Conservation (phyloP, 2,113 vertebrate species). For the Symphodus melops region DNA sequence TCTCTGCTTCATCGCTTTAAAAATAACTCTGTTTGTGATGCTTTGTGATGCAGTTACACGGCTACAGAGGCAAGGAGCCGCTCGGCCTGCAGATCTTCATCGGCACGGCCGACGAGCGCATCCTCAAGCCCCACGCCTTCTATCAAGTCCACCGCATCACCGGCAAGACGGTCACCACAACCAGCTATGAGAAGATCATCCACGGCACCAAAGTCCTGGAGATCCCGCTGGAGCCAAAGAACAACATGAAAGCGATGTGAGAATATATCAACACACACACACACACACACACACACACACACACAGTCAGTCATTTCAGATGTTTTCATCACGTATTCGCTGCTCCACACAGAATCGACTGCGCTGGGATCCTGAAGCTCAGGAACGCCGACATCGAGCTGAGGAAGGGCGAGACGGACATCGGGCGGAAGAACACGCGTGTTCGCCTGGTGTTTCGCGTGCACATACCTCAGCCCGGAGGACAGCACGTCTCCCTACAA, state of each 20-base stretch:
- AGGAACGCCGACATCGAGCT: constrained; percentile 97
- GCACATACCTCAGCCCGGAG: constrained; percentile 91
- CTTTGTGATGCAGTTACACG: constrained; percentile 86
- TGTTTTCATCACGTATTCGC: neutral
- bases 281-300: no score
- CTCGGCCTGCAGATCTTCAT: constrained; percentile 98
- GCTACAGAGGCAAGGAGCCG: constrained; percentile 95
- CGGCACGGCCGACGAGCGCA: constrained; percentile 95
- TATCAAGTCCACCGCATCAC: constrained; percentile 99
- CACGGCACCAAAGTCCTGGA: constrained; percentile 96
- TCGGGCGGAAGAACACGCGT: constrained; percentile 96
- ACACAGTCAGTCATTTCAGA: no score
- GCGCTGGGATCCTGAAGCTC: constrained; percentile 96
- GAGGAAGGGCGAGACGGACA: constrained; percentile 97
- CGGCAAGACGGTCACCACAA: constrained; percentile 96
- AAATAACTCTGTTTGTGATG: neutral
- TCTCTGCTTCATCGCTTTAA: constrained; percentile 7
- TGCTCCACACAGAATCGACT: constrained; percentile 89
- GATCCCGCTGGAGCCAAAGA: constrained; percentile 96
- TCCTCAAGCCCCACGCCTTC: constrained; percentile 97
- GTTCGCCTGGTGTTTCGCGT: constrained; percentile 95
- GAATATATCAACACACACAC: no score
- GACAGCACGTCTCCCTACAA: constrained; percentile 91
- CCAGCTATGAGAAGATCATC: constrained; percentile 95
- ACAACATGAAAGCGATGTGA: constrained; percentile 98